Evolutionary conservation across 2,888 invertebrate genomes (phyloP), one percentile per base, ranked within the genome.

Genomic region (Epiperipatus broadwayi): DNA sequence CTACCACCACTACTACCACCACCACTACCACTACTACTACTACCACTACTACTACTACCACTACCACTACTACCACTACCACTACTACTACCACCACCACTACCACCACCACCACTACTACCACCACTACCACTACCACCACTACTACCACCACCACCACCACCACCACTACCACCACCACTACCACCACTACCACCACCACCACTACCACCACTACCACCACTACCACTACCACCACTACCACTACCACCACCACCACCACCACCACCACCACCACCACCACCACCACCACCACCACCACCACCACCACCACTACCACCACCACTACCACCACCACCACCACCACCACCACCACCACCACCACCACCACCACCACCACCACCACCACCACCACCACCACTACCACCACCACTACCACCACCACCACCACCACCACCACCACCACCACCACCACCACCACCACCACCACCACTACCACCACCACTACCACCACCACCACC

Each of bases 171-270:
- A 36, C 28, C 8, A 29, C 28, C 10, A 36, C 15, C n/a, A 36
- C 15, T 10, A 36, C 36, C 27, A 29, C 28, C 27, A 36, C 15
- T 14, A 29, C 28, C 27, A 36, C 15, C 5, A 31, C 36, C 10
- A 31, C 28, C n/a, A 29, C n/a, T 10, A 36, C 28, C 5, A 36
- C 28, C 8, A 36, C 28, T 14, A 36, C 20, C 8, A 36, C 29
- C 27, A 29, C 27, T 5, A 36, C 36, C 37, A 32, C 7, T 8
- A 25, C 25, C 8, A 25, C n/a, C 7, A 25, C 25, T 15, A 37
- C 37, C 29, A 33, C 37, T 8, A 34, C 37, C 37, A 37, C n/a
- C 16, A 37, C 37, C 37, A 37, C 32, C 7, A 37, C 37, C 37
- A 32, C 33, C 15, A 34, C 37, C 37, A 32, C 37, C 4, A 34